Conservation (phyloP, 2,113 vertebrate species). For the Sturnus vulgaris region DNA sequence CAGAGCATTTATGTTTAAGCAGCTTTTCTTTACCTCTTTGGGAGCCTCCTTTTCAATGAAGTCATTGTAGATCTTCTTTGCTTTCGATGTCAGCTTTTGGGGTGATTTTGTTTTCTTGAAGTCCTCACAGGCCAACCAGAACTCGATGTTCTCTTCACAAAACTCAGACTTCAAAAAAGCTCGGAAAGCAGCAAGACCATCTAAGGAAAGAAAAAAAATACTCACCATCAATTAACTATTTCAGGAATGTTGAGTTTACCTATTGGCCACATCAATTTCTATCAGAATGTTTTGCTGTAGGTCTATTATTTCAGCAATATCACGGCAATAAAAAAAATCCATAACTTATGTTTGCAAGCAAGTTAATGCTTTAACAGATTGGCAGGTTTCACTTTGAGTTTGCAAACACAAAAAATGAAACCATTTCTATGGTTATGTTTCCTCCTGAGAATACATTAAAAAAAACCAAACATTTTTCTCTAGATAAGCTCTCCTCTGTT, state of each 20-base stretch:
- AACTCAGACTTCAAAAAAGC: slow-evolving; percentile 87
- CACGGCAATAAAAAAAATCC: background rate
- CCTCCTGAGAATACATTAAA: background rate
- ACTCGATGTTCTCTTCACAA: slow-evolving; percentile 91
- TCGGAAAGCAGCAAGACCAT: slow-evolving; percentile 75
- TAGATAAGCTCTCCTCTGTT: background rate
- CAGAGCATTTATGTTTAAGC: background rate
- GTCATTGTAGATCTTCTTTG: slow-evolving; percentile 85
- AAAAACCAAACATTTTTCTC: accelerated
- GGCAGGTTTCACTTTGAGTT: background rate
- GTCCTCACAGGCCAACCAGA: slow-evolving; percentile 90
- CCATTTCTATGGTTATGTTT: background rate
- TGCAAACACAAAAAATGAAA: background rate
- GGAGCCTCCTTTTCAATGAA: slow-evolving; percentile 88
- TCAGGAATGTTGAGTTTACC: background rate
- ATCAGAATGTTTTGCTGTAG: background rate
- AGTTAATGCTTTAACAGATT: background rate
- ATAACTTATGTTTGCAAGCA: background rate
- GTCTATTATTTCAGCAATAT: background rate
- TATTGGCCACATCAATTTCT: background rate
- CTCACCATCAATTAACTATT: background rate
- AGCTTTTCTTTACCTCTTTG: slow-evolving; percentile 81
- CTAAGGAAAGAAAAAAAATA: background rate
- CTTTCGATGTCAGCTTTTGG: slow-evolving; percentile 77
- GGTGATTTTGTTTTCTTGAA: slow-evolving; percentile 82